These are phyloP conservation scores for Tetragonula carbonaria DNA, from an alignment of 2,888 invertebrate species.

Conservation along the genomic window DNA sequence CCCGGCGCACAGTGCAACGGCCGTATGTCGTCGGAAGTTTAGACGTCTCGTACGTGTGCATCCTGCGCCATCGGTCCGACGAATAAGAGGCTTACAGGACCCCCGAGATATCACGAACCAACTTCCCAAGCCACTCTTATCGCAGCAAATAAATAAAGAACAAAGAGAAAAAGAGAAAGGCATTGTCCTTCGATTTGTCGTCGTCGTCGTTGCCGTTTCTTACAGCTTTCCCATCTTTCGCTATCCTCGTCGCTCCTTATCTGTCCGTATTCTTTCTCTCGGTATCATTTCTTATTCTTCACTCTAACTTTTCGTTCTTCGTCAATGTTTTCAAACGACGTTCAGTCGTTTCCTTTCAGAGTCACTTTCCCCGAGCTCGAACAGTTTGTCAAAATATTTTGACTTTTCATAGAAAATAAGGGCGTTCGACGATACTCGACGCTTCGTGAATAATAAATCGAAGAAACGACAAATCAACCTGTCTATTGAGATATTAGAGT, in stretches of 20 bases:
- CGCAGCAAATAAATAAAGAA: slow-evolving; percentile 18
- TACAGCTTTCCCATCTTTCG: not conserved
- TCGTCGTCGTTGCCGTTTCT: not conserved
- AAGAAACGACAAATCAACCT: too few species aligned
- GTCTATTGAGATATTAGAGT: too few species aligned
- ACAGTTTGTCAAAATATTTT: too few species aligned
- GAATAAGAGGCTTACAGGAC: slow-evolving; percentile 31
- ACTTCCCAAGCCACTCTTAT: slow-evolving; percentile 32
- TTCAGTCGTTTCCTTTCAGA: too few species aligned
- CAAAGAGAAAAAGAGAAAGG: not conserved
- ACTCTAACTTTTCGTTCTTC: not conserved
- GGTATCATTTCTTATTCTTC: not conserved
- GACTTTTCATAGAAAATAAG: too few species aligned
- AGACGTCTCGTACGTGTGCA: slow-evolving; percentile 12
- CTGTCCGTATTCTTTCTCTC: not conserved
- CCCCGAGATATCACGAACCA: slow-evolving; percentile 36
- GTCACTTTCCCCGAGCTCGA: too few species aligned
- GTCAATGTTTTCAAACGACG: not conserved
- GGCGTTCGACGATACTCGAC: too few species aligned
- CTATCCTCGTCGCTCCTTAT: not conserved
- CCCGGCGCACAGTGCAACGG: slow-evolving; percentile 7
- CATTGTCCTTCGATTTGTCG: slow-evolving; percentile 37
- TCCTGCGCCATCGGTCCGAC: not conserved
- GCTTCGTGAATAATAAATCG: too few species aligned
- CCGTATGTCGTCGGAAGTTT: slow-evolving; percentile 24